phyloP scores from a whole-genome alignment of 1,140 invertebrate species.

The Pseudoatta argentina region DNA sequence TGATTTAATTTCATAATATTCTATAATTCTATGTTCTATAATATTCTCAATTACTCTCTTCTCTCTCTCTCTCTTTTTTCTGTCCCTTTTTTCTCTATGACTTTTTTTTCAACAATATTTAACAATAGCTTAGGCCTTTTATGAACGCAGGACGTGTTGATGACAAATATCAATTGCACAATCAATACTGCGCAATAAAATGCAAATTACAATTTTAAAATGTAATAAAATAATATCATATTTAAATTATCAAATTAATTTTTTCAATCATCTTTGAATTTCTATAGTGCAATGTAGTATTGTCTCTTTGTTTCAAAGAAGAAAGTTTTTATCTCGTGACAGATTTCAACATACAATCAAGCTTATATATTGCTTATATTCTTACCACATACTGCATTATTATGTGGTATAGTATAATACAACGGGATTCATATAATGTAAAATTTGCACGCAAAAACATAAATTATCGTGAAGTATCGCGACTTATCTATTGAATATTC shows the following conservation, averaged over 20 bases:
- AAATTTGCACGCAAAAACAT: conserved; percentile 45
- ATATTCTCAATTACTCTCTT: conserved; percentile 81
- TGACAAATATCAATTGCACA: conserved; percentile 79
- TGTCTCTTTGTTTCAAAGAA: conserved; percentile 62
- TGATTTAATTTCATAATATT: conserved; percentile 83
- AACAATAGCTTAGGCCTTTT: conserved; percentile 85
- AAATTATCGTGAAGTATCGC: conserved; percentile 47
- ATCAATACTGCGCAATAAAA: conserved; percentile 6
- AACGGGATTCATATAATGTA: conserved; percentile 22
- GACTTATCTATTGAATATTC: conserved; percentile 36
- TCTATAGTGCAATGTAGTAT: conserved; percentile 71
- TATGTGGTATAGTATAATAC: conserved; percentile 35
- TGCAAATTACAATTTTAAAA: conserved; percentile 57
- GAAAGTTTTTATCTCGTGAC: conserved; percentile 53
- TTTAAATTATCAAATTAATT: conserved; percentile 6
- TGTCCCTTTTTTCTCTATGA: conserved; percentile 70
- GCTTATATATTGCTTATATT: conserved; percentile 1
- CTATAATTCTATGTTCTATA: conserved; percentile 76
- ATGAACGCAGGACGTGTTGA: conserved; percentile 76
- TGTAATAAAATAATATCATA: conserved; percentile 63
- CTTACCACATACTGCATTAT: neutral
- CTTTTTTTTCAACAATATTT: conserved; percentile 83
- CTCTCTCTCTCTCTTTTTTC: conserved; percentile 65
- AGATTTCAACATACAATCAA: conserved; percentile 16
- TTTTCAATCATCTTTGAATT: conserved; percentile 63